Conservation (phyloP, 1,140 invertebrate species). For the Cephus cinctus region DNA sequence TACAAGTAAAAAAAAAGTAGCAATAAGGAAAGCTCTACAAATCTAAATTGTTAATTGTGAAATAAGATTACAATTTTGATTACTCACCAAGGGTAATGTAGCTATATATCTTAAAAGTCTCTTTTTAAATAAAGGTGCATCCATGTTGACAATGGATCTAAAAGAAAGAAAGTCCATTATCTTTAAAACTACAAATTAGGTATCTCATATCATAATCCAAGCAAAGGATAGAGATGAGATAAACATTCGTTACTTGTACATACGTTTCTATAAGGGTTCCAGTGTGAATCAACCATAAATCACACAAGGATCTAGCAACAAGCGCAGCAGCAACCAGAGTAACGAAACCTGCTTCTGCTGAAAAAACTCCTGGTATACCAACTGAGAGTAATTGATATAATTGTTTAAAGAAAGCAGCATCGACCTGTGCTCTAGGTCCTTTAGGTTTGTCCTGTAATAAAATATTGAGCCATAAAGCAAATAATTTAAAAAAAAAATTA, state of each 20-base stretch:
- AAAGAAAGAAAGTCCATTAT: slow-evolving; percentile 53
- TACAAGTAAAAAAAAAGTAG: too few species aligned
- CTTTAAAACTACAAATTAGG: slow-evolving; percentile 1
- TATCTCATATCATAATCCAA: slow-evolving; percentile 7
- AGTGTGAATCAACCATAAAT: slow-evolving; percentile 96
- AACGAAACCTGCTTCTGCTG: slow-evolving; percentile 77
- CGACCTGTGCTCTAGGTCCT: slow-evolving; percentile 79
- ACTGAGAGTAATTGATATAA: slow-evolving; percentile 77
- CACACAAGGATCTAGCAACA: slow-evolving; percentile 86
- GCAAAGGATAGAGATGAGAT: slow-evolving; percentile 13
- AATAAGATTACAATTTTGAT: slow-evolving; percentile 18
- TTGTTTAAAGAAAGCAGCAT: slow-evolving; percentile 80
- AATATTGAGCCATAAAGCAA: slow-evolving; percentile 7
- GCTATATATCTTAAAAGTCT: slow-evolving; percentile 76
- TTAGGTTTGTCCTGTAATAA: slow-evolving; percentile 60
- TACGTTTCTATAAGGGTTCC: slow-evolving; percentile 91
- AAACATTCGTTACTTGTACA: too few species aligned
- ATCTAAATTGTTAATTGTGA: too few species aligned
- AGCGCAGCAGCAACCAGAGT: slow-evolving; percentile 79
- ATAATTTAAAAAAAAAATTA: slow-evolving; percentile 1
- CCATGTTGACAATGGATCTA: slow-evolving; percentile 90
- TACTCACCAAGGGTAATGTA: slow-evolving; percentile 78
- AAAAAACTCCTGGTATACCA: slow-evolving; percentile 76
- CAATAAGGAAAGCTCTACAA: too few species aligned
- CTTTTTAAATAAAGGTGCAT: slow-evolving; percentile 72